These are phyloP conservation scores for Andrena marginata DNA, from an alignment of 2,888 invertebrate genomes.

Conservation along the genomic window DNA sequence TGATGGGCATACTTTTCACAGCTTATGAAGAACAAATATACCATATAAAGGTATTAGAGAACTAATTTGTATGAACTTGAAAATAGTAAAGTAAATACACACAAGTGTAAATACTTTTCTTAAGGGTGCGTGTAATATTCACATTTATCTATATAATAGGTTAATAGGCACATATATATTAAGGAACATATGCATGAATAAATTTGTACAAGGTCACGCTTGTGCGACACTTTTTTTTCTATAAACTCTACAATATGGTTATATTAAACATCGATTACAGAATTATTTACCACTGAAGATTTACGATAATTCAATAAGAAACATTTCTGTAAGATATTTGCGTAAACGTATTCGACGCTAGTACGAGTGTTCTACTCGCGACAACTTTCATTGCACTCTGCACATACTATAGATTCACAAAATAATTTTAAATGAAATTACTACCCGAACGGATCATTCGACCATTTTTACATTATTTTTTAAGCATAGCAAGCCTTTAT, in stretches of 20 bases:
- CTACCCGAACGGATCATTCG: not conserved
- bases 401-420: not conserved
- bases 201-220: slow-evolving; percentile 4
- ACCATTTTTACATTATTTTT: slow-evolving; percentile 11
- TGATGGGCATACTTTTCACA: slow-evolving; percentile 69
- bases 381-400: not conserved
- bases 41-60: slow-evolving; percentile 70
- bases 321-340: not conserved
- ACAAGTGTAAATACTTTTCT: slow-evolving; percentile 38
- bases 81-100: slow-evolving; percentile 51
- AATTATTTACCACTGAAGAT: not conserved
- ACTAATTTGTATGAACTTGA: slow-evolving; percentile 58
- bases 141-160: slow-evolving; percentile 16
- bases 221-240: slow-evolving; percentile 3
- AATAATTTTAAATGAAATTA: slow-evolving; percentile 8
- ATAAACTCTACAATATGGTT: not conserved
- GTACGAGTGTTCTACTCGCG: slow-evolving; percentile 32
- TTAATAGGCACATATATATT: slow-evolving; percentile 24
- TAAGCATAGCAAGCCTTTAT: not conserved
- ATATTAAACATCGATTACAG: not conserved
- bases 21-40: slow-evolving; percentile 67
- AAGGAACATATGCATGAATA: slow-evolving; percentile 46
- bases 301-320: not conserved
- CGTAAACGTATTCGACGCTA: slow-evolving; percentile 26
- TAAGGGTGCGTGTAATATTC: slow-evolving; percentile 36